A percentile compares a stretch with the other conserved stretches of the same genome.
Conservation (phyloP, 2,888 invertebrate genomes). For the Idaea straminata region DNA sequence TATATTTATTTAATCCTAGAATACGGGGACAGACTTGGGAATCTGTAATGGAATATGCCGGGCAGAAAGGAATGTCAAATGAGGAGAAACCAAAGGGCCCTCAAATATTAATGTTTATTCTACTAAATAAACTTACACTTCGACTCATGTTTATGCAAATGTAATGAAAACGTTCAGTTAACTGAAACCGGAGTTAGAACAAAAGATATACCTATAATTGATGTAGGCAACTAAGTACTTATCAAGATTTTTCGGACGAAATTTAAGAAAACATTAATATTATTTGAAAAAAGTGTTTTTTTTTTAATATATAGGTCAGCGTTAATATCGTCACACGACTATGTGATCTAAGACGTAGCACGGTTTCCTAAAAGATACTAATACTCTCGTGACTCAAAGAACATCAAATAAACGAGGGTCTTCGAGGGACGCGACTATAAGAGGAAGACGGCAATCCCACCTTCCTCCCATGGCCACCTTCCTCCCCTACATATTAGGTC, state of each 20-base stretch:
- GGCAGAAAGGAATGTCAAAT: constrained; percentile 50
- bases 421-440: no score
- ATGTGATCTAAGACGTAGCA: no score
- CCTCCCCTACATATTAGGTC: no score
- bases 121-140: constrained; percentile 38
- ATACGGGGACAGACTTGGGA: constrained; percentile 32
- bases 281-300: background rate
- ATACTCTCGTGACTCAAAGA: no score
- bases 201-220: background rate
- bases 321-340: no score
- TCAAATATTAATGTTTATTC: constrained; percentile 49
- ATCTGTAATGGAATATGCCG: constrained; percentile 53
- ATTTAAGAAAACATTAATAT: background rate
- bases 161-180: constrained; percentile 15
- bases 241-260: background rate
- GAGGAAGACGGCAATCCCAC: no score
- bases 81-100: constrained; percentile 42
- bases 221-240: background rate
- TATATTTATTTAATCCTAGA: constrained; percentile 9
- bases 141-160: constrained; percentile 21
- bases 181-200: background rate
- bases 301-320: background rate
- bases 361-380: no score
- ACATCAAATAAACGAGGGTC: no score
- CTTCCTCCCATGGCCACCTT: no score